A percentile compares a stretch with the other conserved stretches of the same genome.
Evolutionary conservation across 2,888 invertebrate genomes (phyloP).

Genomic region (Erebia aethiops): DNA sequence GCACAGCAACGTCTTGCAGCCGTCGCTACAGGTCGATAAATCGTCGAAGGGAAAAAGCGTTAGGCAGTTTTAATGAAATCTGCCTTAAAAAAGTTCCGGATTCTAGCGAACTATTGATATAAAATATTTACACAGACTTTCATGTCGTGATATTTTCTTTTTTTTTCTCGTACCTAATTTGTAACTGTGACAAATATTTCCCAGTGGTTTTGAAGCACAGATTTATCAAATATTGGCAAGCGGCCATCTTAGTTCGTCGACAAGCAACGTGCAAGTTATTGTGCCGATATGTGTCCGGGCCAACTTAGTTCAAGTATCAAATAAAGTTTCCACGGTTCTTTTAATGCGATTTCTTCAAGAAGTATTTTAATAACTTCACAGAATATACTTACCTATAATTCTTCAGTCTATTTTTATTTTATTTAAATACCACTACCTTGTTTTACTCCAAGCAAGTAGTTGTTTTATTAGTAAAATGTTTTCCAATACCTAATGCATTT

Average conservation of each 20-base stretch:
- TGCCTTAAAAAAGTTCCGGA: background rate
- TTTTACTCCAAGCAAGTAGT: background rate
- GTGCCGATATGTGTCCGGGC: constrained; percentile 16
- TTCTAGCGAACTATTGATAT: background rate
- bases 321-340: constrained; percentile 5
- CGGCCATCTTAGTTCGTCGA: constrained; percentile 24
- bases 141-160: background rate
- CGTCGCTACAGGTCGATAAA: too few species aligned
- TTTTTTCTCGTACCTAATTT: background rate
- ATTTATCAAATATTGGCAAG: constrained; percentile 23
- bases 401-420: too few species aligned
- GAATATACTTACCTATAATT: background rate
- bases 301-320: constrained; percentile 16
- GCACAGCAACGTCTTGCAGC: too few species aligned
- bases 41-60: background rate
- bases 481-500: too few species aligned
- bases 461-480: too few species aligned
- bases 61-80: background rate
- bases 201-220: background rate
- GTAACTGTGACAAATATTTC: constrained; percentile 15
- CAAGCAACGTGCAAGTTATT: constrained; percentile 17
- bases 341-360: background rate
- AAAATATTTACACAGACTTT: background rate
- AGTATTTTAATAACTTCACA: constrained; percentile 1
- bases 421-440: background rate